Percentiles rank a stretch among this genome's conserved stretches.
These are phyloP conservation scores for Pantala flavescens DNA, from an alignment of 1,140 invertebrate species.

Conservation along the genomic window DNA sequence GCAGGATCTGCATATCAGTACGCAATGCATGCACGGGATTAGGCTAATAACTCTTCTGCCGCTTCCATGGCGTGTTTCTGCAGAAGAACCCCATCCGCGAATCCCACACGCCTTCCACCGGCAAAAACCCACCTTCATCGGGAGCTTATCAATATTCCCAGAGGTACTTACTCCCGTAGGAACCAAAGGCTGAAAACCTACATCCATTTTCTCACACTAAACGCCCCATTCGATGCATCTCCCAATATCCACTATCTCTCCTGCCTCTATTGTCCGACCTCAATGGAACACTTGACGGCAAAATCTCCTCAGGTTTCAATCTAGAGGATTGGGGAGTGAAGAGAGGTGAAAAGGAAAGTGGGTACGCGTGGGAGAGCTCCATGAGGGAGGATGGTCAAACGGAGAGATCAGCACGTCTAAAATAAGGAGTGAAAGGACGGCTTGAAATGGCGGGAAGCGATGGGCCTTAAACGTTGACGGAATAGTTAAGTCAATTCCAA, in stretches of 20 bases:
- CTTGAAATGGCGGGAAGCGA: not conserved
- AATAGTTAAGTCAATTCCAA: no score
- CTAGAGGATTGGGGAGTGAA: not conserved
- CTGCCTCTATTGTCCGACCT: not conserved
- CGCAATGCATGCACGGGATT: slow-evolving; percentile 3
- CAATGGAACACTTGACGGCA: slow-evolving; percentile 1
- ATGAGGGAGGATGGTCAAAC: not conserved
- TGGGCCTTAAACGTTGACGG: not conserved
- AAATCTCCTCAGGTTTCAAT: slow-evolving; percentile 9
- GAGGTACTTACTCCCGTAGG: not conserved
- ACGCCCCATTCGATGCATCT: not conserved
- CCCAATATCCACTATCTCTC: not conserved
- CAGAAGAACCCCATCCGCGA: not conserved
- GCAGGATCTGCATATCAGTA: not conserved
- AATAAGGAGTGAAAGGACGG: not conserved
- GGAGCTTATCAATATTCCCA: slow-evolving; percentile 9
- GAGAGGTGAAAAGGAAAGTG: not conserved
- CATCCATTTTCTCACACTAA: not conserved
- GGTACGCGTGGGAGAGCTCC: not conserved
- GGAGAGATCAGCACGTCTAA: not conserved
- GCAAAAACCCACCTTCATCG: not conserved
- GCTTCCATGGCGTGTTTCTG: not conserved
- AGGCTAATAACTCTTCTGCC: not conserved
- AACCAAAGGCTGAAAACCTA: not conserved
- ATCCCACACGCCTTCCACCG: not conserved